Base-by-base conservation (phyloP, 2,888 invertebrate genomes). In the Thera obeliscata region DNA sequence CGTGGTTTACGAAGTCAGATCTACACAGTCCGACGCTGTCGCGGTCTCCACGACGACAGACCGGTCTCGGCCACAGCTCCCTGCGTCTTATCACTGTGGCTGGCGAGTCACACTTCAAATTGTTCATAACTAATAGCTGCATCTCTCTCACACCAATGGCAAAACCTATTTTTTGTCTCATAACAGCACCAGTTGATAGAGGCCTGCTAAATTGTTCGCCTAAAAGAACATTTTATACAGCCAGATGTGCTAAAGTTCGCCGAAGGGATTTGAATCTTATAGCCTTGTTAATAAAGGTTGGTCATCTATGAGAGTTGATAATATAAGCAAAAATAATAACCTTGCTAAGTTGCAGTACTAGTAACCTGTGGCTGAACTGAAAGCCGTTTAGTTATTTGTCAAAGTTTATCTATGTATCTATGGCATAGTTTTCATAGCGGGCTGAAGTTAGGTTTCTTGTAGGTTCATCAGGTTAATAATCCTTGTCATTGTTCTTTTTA, bases 41-140 rank as follows among this genome's bases (percentile, higher is more conserved):
- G 89, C 83, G 78, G 74, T 85, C 84, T 82, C 77, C 80, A 84
- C 87, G 87, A 87, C 91, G 90, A 93, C 92, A 88, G 92, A 78
- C 87, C 83, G 77, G 75, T 74, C 43, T 46, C 46, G 72, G 68
- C 67, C 50, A 52, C 48, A 52, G 55, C 48, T 64, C 61, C 61
- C 43, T 61, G 63, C 62, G 63, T 68, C 81, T 85, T 85, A 86
- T 85, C 85, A 80, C 22, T 22, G 22, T 22, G 22, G 22, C 22
- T 71, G 73, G 74, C 43, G 9, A 46, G 76, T 74, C 73, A 75
- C 67, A 76, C 73, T 74, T 76, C 72, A 77, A 73, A 78, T 71
- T 70, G 71, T 71, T 73, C 75, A 67, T 38, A 38, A 38, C 41
- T 2, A 38, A 38, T 77, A 77, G 75, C 73, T 75, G 69, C 73